These are phyloP conservation scores for Propsilocerus akamusi DNA, from an alignment of 1,140 invertebrate species.

Conservation along the genomic window DNA sequence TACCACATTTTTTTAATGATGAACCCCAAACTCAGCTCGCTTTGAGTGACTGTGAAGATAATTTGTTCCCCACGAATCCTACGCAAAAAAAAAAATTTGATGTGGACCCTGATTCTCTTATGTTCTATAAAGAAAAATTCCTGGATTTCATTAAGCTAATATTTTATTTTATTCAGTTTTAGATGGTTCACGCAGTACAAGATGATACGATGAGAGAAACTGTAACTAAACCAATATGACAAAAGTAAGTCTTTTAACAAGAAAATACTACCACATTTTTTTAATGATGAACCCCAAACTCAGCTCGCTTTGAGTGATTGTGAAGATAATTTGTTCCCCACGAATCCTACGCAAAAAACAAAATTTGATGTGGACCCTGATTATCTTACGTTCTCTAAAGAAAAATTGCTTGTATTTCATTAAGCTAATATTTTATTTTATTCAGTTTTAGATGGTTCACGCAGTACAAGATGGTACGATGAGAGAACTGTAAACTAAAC, in stretches of 20 bases:
- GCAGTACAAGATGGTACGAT: not conserved
- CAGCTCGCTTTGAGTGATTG: constrained; percentile 17
- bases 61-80: no score
- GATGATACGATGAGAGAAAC: not conserved
- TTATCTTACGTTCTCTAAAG: not conserved
- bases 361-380: not conserved
- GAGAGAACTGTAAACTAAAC: not conserved
- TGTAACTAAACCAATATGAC: not conserved
- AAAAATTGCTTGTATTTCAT: not conserved
- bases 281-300: constrained; percentile 10
- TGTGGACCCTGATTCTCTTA: constrained; percentile 6
- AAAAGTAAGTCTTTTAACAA: no score
- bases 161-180: not conserved
- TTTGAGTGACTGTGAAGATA: no score
- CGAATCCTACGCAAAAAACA: constrained; percentile 9
- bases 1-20: no score
- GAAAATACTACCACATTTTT: no score
- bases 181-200: not conserved
- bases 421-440: not conserved
- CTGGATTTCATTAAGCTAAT: not conserved
- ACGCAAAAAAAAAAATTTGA: no score
- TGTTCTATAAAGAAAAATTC: constrained; percentile 7
- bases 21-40: no score
- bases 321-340: constrained; percentile 17
- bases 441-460: not conserved